Base-by-base conservation (phyloP, 1,140 invertebrate genomes). In the Arctopsyche grandis region DNA sequence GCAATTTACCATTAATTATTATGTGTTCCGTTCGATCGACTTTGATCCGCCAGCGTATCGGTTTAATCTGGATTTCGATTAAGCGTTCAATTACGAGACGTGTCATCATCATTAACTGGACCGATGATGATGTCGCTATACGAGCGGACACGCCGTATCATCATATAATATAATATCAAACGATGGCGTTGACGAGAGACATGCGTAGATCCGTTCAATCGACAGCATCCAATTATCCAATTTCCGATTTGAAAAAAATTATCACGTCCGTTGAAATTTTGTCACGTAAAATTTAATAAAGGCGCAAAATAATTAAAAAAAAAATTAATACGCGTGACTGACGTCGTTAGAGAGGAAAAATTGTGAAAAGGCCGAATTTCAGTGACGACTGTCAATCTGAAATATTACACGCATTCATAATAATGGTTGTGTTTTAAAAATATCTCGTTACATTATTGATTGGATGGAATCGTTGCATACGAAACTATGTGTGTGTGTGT, bases 61-160 rank as follows among this genome's bases (percentile, higher is more conserved):
- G 69, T 71, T 71, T 71, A 71, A 71, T 71, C 69, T 24, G 38
- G 69, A 71, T 71, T 52, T 46, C 69, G n/a, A 71, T 71, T 52
- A 38, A 52, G 10, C 24, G 60, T 19, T 24, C 69, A 71, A 71
- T 71, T 26, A 46, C 19, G 9, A n/a, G 69, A 9, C 69, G 10
- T 52, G 69, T 46, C 22, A 29, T 26, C 63, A 16, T 71, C 43
- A 46, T 52, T 16, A 16, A 9, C 29, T 44, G 4, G 22, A 60
- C 58, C n/a, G n/a, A n/a, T n/a, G 58, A 60, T 19, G 58, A 22
- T 60, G n/a, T 21, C 21, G 58, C 3, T 21, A 60, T 38, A 4
- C 29, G 29, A 38, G 29, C 29, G 29, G 29, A 38, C 29, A 38
- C 29, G 7, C 7, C 7, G 29, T 21, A 19, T 19, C 16, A 21